phyloP scores from a whole-genome alignment of 1,140 invertebrate genomes.

The Brachionus rotundiformis region DNA sequence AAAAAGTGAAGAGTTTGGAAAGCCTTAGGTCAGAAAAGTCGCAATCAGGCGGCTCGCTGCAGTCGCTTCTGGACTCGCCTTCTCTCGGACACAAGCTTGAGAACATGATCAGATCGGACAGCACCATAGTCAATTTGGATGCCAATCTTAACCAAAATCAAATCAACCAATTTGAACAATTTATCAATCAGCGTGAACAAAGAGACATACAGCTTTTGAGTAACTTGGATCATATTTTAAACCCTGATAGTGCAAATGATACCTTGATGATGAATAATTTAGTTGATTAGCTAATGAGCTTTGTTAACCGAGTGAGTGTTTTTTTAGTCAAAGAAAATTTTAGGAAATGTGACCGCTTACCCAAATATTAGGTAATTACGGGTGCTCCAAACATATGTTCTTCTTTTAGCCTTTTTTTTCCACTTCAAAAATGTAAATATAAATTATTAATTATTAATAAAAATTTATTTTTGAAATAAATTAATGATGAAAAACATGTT shows the following conservation, averaged over 20 bases:
- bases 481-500: neutral
- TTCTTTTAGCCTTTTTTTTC: neutral
- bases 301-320: neutral
- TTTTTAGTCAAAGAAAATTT: slow-evolving; percentile 14
- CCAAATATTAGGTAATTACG: slow-evolving; percentile 32
- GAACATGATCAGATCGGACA: neutral
- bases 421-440: neutral
- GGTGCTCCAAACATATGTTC: neutral
- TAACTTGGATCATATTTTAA: neutral
- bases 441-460: neutral
- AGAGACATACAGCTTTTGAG: neutral
- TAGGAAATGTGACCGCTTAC: neutral
- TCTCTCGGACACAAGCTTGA: neutral
- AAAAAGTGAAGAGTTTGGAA: slow-evolving; percentile 24
- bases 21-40: neutral
- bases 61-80: neutral
- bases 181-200: slow-evolving; percentile 21
- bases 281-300: neutral
- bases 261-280: neutral
- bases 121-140: slow-evolving; percentile 10
- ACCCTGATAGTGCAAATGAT: neutral
- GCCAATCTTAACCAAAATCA: slow-evolving; percentile 2
- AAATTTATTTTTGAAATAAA: neutral
- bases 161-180: slow-evolving; percentile 28
- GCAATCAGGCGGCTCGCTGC: neutral